Percentiles rank a stretch among this genome's conserved stretches.
Conservation (phyloP, 2,797 vertebrate genomes). For the Lates japonicus region DNA sequence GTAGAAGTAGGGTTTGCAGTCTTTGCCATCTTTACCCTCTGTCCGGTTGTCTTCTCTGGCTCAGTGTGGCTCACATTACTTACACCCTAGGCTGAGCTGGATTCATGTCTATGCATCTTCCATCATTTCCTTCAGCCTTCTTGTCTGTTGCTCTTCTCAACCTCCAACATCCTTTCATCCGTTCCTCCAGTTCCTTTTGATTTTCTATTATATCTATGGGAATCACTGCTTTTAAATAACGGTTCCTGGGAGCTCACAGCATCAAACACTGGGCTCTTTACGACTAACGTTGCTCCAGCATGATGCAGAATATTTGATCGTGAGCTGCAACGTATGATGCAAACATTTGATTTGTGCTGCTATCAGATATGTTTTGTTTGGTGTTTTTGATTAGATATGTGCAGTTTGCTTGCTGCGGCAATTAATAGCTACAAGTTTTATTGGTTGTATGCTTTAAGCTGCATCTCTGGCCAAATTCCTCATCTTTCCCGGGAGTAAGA, state of each 20-base stretch:
- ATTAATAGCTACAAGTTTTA: conserved; percentile 7
- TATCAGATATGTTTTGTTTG: conserved; percentile 1
- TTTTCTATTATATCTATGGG: not conserved
- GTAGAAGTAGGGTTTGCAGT: not conserved
- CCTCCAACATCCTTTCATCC: not conserved
- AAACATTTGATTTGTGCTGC: conserved; percentile 7
- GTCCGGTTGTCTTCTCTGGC: not conserved
- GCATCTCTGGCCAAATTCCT: not conserved
- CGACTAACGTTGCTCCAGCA: not conserved
- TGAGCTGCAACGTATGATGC: conserved; percentile 12
- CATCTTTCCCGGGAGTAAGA: not conserved
- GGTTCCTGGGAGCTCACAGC: not conserved
- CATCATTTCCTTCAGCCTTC: not conserved
- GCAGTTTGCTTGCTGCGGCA: not conserved
- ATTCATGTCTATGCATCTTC: not conserved
- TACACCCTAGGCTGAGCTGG: not conserved
- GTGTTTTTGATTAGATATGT: conserved; percentile 35
- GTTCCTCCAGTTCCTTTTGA: not conserved
- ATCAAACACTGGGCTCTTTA: not conserved
- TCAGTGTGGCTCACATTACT: not conserved
- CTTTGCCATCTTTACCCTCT: not conserved
- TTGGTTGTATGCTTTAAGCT: not conserved
- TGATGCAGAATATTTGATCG: conserved; percentile 26
- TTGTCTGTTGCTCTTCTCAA: not conserved
- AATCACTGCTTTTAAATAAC: not conserved